Base-by-base conservation (phyloP, 2,888 invertebrate species). In the Tenthredo mesomela region DNA sequence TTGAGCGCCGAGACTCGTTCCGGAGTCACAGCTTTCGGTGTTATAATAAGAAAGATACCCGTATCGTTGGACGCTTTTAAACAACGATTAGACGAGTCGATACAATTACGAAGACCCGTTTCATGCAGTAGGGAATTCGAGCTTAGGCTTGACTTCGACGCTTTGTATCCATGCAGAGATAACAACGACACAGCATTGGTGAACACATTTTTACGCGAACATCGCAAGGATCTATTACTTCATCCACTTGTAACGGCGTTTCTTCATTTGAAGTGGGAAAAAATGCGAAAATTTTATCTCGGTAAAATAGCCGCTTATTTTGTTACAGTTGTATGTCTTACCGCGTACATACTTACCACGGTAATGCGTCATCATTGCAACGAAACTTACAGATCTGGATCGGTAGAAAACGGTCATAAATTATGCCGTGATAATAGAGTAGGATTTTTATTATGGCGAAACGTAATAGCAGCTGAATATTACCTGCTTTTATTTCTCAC, bases 171-270 rank as follows among this genome's bases (percentile, higher is more conserved):
- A 0, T 91, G 91, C 71, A 90, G 91, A 10, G 90, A 92, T 82
- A 91, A 91, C 0, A 92, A 93, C 85, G 94, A 94, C 87, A 93
- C 93, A 15, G 93, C 93, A 37, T 93, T 94, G 87, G 92, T 94
- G 80, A 94, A 94, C 82, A 93, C 93, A 7, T 93, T 94, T 85
- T 92, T 94, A 0, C 93, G 93, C 70, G 94, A 94, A 83, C 93
- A 93, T 2, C 93, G 94, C 25, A 94, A 94, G 78, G 93, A 94
- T 71, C 87, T 93, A 5, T 89, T 94, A 9, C 93, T 93, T 2
- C 94, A 94, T 88, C 94, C 94, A 0, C 88, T 94, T 5, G 94
- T 94, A 7, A 94, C 94, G 91, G 94, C 94, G 0, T 94, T 94
- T 70, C 89, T 94, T 2, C 93, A 94, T 82, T 89, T 94, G 1